Conservation (phyloP, 2,797 vertebrate genomes). For the Myotis myotis region DNA sequence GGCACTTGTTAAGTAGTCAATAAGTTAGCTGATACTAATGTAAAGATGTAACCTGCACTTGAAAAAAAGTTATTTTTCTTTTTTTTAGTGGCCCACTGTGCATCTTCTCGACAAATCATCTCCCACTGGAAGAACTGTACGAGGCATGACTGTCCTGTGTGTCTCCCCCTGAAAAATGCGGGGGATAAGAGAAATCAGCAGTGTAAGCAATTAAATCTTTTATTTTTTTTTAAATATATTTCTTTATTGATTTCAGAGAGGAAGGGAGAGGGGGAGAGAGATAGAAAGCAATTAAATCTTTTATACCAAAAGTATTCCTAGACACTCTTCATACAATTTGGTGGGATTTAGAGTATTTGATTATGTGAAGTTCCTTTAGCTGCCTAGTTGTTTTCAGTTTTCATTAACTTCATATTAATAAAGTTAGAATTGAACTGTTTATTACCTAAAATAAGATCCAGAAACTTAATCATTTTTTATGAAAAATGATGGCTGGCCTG, state of each 20-base stretch:
- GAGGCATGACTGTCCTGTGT: conserved; percentile 97
- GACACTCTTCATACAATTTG: not conserved
- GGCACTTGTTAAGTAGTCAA: not conserved
- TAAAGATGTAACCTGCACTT: not conserved
- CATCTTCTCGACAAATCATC: conserved; percentile 99
- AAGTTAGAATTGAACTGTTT: not conserved
- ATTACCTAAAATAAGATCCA: not conserved
- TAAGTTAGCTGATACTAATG: not conserved
- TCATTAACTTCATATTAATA: not conserved
- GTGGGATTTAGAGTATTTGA: not conserved
- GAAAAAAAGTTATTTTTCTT: conserved; percentile 18
- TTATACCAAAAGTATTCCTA: not conserved
- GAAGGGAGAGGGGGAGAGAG: not conserved
- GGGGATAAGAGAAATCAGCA: conserved; percentile 99
- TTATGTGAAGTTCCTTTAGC: not conserved
- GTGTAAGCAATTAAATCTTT: conserved; percentile 87
- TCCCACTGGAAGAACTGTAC: conserved; percentile 99
- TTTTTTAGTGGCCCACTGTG: conserved; percentile 95
- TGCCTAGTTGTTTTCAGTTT: not conserved
- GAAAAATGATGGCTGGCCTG: not conserved
- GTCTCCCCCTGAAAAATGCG: conserved; percentile 97
- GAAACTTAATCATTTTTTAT: not conserved
- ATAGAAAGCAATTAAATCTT: not conserved
- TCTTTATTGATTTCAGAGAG: not conserved
- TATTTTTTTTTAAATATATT: not conserved